A percentile compares a stretch with the other conserved stretches of the same genome.
phyloP scores from a whole-genome alignment of 2,797 vertebrate genomes.

The Gymnothorax javanicus region DNA sequence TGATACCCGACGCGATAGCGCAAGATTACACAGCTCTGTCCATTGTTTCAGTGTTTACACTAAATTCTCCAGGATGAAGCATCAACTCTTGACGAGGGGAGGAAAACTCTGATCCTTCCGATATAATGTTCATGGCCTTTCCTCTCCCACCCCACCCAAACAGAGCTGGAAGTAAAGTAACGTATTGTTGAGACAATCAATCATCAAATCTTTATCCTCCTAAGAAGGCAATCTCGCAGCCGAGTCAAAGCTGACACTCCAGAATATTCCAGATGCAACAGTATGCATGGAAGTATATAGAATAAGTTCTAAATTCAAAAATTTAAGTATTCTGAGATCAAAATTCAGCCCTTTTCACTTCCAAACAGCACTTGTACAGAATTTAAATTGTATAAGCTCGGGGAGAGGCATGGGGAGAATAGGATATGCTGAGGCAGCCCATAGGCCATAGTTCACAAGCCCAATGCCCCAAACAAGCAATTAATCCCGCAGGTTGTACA shows the following conservation, averaged over 20 bases:
- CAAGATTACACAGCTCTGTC: not conserved
- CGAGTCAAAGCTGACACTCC: not conserved
- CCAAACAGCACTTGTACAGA: not conserved
- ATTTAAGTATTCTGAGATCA: not conserved
- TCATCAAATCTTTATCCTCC: not conserved
- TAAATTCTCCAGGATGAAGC: not conserved
- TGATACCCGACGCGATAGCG: not conserved
- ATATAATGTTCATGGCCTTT: not conserved
- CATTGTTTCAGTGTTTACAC: conserved; percentile 1
- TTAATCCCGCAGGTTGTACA: not conserved
- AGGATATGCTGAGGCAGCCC: not conserved
- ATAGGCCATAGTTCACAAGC: not conserved
- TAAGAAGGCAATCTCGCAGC: not conserved
- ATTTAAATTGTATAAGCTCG: not conserved
- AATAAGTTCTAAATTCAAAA: not conserved
- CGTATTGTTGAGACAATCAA: not conserved
- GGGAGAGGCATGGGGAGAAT: not conserved
- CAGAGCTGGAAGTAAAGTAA: not conserved
- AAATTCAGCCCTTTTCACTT: not conserved
- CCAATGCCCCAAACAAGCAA: not conserved
- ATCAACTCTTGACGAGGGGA: not conserved
- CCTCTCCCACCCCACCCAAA: not conserved
- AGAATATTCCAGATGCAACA: not conserved
- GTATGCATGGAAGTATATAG: not conserved
- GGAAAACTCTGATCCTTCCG: not conserved